phyloP scores from a whole-genome alignment of 1,140 invertebrate species.

The Oryzaephilus surinamensis region DNA sequence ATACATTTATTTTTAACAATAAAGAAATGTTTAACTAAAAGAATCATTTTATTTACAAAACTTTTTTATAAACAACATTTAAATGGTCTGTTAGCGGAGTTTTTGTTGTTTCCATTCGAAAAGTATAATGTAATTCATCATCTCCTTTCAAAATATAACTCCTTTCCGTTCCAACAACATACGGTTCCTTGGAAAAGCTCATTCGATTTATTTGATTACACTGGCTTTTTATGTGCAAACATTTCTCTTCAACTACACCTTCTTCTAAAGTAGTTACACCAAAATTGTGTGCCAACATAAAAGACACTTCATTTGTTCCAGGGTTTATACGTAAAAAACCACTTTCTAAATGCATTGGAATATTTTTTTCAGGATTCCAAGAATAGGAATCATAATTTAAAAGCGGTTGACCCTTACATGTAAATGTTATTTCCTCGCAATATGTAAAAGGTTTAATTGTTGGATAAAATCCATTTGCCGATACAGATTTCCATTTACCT shows the following conservation, averaged over 20 bases:
- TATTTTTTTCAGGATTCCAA: slow-evolving; percentile 42
- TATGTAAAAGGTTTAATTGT: slow-evolving; percentile 51
- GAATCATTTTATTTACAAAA: slow-evolving; percentile 8
- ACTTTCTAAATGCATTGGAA: slow-evolving; percentile 52
- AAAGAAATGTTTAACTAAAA: no score
- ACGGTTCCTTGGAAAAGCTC: slow-evolving; percentile 42
- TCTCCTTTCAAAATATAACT: slow-evolving; percentile 38
- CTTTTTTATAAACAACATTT: slow-evolving; percentile 41
- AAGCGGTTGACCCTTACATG: slow-evolving; percentile 51
- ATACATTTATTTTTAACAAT: no score
- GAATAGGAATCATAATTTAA: slow-evolving; percentile 46
- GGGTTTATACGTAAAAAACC: slow-evolving; percentile 53
- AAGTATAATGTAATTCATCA: slow-evolving; percentile 38
- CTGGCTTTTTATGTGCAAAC: slow-evolving; percentile 39
- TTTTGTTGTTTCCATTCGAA: slow-evolving; percentile 48
- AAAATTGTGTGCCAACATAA: slow-evolving; percentile 53
- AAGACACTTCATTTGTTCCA: slow-evolving; percentile 43
- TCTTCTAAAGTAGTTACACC: slow-evolving; percentile 48
- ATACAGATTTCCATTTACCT: slow-evolving; percentile 47
- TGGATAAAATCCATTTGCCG: slow-evolving; percentile 45
- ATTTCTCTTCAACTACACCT: slow-evolving; percentile 32
- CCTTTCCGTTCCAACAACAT: slow-evolving; percentile 40
- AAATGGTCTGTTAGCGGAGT: slow-evolving; percentile 49
- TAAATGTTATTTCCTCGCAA: slow-evolving; percentile 49
- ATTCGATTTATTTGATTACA: slow-evolving; percentile 41